Evolutionary conservation across 2,797 vertebrate genomes (phyloP).

Genomic region (Neosilurus hyrtlii): DNA sequence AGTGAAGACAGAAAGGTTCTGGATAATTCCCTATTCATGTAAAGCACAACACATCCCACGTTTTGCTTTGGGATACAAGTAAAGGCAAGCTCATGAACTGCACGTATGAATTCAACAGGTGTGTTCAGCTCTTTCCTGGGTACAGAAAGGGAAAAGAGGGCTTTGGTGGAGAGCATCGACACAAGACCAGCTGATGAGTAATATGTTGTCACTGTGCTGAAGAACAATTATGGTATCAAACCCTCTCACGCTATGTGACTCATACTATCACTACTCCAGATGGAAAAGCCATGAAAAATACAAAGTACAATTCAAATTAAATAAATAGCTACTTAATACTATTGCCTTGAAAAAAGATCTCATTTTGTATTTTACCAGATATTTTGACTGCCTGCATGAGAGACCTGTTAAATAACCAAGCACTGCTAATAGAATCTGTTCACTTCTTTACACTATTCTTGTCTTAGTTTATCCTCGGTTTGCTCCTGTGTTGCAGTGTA

Average conservation of each 20-base stretch:
- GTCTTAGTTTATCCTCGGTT: not conserved
- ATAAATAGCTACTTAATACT: not conserved
- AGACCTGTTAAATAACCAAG: too few species aligned
- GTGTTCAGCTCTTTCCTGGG: slow-evolving; percentile 14
- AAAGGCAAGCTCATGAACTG: slow-evolving; percentile 5
- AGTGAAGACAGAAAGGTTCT: not conserved
- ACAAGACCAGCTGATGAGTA: slow-evolving; percentile 14
- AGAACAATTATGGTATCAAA: slow-evolving; percentile 40
- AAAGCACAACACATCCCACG: not conserved
- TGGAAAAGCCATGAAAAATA: slow-evolving; percentile 25
- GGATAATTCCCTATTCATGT: not conserved
- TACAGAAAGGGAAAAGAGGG: slow-evolving; percentile 24
- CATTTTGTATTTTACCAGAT: not conserved
- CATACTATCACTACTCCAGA: slow-evolving; percentile 13
- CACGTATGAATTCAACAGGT: not conserved
- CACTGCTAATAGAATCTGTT: not conserved
- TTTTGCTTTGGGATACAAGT: slow-evolving; percentile 22
- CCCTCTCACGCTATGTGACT: slow-evolving; percentile 30
- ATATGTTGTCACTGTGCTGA: slow-evolving; percentile 21
- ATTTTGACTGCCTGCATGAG: not conserved
- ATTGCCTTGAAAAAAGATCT: not conserved
- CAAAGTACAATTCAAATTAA: slow-evolving; percentile 14
- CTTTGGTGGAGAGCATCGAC: slow-evolving; percentile 1
- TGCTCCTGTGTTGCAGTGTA: not conserved
- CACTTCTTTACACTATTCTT: not conserved